phyloP scores from a whole-genome alignment of 2,888 invertebrate genomes.

The Epinotia demarniana region DNA sequence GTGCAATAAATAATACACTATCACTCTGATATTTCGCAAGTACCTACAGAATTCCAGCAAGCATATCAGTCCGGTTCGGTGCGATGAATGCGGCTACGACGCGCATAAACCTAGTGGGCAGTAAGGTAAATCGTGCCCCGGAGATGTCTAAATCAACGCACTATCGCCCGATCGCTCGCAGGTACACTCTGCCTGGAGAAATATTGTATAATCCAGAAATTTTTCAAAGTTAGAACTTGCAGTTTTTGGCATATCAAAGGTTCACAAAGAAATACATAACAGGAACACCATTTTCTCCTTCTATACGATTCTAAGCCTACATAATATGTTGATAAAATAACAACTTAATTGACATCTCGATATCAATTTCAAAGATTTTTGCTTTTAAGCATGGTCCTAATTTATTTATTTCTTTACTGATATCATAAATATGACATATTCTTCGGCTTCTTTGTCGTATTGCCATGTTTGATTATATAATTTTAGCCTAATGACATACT shows the following conservation, averaged over 20 bases:
- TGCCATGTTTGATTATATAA: too few species aligned
- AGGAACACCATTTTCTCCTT: too few species aligned
- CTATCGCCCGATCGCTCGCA: slow-evolving; percentile 71
- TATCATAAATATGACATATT: too few species aligned
- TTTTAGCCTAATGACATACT: too few species aligned
- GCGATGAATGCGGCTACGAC: slow-evolving; percentile 12
- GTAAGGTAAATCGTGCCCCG: slow-evolving; percentile 69
- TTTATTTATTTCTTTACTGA: too few species aligned
- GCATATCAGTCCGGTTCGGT: slow-evolving; percentile 25
- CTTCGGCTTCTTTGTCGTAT: too few species aligned
- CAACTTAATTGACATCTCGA: too few species aligned
- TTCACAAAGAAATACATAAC: background rate
- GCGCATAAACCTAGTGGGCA: slow-evolving; percentile 70
- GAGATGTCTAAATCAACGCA: slow-evolving; percentile 77
- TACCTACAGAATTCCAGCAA: slow-evolving; percentile 15
- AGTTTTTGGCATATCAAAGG: background rate
- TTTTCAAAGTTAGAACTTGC: background rate
- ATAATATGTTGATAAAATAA: too few species aligned
- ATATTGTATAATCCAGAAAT: slow-evolving; percentile 10
- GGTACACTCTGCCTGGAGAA: slow-evolving; percentile 52
- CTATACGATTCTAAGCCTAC: too few species aligned
- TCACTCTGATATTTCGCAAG: slow-evolving; percentile 18
- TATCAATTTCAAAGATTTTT: background rate
- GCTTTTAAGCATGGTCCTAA: background rate
- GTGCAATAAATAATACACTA: background rate